Evolutionary conservation across 2,797 vertebrate species (phyloP).

Genomic region (Echeneis naucrates): DNA sequence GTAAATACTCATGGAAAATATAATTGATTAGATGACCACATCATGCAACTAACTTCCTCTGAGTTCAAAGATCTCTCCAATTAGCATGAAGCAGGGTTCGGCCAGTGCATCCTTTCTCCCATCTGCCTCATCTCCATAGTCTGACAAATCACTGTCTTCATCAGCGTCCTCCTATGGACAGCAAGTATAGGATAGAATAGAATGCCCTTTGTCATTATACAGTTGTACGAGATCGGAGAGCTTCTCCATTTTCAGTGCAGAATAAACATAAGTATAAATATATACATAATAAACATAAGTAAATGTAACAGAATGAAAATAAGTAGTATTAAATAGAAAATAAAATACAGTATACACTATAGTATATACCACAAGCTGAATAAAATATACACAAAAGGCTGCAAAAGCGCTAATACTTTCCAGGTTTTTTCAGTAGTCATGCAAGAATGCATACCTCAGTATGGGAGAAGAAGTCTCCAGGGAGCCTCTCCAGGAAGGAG

Average conservation of each 20-base stretch:
- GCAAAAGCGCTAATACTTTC: background rate
- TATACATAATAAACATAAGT: too few relatives aligned
- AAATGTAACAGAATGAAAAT: too few relatives aligned
- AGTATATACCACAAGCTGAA: background rate
- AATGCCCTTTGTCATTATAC: too few relatives aligned
- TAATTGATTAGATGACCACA: background rate
- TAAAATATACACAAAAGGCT: background rate
- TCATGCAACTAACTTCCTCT: conserved; percentile 92
- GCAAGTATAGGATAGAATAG: too few relatives aligned
- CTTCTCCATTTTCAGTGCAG: too few relatives aligned
- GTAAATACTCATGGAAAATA: background rate
- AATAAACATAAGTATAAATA: too few relatives aligned
- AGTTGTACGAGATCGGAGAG: too few relatives aligned
- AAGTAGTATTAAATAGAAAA: too few relatives aligned
- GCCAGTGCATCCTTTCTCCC: conserved; percentile 93
- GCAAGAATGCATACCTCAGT: conserved; percentile 87
- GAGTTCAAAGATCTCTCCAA: conserved; percentile 98
- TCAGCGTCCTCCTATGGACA: conserved; percentile 91
- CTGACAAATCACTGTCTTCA: conserved; percentile 95
- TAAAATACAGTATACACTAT: too few relatives aligned
- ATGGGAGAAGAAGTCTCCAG: conserved; percentile 97
- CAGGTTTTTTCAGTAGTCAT: background rate
- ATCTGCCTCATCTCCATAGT: conserved; percentile 93
- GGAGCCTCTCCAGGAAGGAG: conserved; percentile 95
- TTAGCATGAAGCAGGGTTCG: conserved; percentile 98